phyloP scores from a whole-genome alignment of 37 sponge, comb jelly and placozoan genomes.

The Spongilla lacustris region DNA sequence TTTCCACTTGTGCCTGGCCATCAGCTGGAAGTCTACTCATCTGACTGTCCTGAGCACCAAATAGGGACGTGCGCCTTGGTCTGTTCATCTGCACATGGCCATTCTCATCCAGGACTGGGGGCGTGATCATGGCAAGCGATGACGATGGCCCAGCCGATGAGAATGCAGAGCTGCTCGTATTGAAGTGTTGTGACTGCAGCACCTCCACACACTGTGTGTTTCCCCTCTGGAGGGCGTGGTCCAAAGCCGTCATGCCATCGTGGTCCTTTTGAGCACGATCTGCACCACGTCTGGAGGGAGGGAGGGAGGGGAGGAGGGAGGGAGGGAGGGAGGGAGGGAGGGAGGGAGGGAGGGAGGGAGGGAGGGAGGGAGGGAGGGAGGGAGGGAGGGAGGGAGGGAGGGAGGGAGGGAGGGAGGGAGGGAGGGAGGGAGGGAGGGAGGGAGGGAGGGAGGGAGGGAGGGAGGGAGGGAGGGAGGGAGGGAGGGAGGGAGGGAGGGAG shows the following conservation, averaged over 20 bases:
- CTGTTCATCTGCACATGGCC: slow-evolving; percentile 63
- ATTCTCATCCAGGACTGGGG: slow-evolving; percentile 58
- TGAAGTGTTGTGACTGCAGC: slow-evolving; percentile 52
- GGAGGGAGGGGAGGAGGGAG: too few species aligned
- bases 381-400: too few species aligned
- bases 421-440: too few species aligned
- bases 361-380: too few species aligned
- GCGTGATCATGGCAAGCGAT: slow-evolving; percentile 15
- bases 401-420: too few species aligned
- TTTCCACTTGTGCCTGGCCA: slow-evolving; percentile 60
- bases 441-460: too few species aligned
- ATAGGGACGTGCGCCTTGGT: slow-evolving; percentile 39
- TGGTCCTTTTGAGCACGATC: slow-evolving; percentile 56
- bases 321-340: too few species aligned
- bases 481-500: too few species aligned
- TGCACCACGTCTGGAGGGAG: slow-evolving; percentile 53
- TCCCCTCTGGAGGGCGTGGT: slow-evolving; percentile 76
- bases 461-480: too few species aligned
- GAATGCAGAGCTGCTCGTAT: slow-evolving; percentile 26
- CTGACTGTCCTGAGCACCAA: slow-evolving; percentile 9
- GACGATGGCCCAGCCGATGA: slow-evolving; percentile 46
- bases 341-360: too few species aligned
- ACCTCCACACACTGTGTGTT: slow-evolving; percentile 61
- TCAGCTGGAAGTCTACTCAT: slow-evolving; percentile 61
- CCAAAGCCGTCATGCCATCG: slow-evolving; percentile 64